These are phyloP conservation scores for Dreissena rostriformis DNA, from an alignment of 1,140 invertebrate species.

Conservation along the genomic window DNA sequence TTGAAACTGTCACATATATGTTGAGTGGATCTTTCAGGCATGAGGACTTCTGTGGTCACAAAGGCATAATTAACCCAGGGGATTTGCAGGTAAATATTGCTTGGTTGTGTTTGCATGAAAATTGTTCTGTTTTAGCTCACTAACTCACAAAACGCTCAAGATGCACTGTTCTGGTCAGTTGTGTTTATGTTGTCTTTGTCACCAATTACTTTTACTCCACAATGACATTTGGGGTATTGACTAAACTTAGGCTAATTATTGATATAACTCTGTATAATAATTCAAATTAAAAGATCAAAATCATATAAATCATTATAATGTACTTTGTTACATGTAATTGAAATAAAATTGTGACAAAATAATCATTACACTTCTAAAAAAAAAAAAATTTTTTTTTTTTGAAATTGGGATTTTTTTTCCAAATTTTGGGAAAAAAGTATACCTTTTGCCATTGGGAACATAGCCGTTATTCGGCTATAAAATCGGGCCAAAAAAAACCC, in stretches of 20 bases:
- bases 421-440: too few species aligned
- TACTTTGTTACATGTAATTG: not conserved
- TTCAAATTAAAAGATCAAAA: too few species aligned
- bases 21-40: slow-evolving; percentile 77
- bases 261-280: not conserved
- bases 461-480: not conserved
- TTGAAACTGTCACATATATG: slow-evolving; percentile 80
- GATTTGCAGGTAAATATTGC: slow-evolving; percentile 71
- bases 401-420: not conserved
- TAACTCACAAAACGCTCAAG: too few species aligned
- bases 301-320: not conserved
- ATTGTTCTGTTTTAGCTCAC: too few species aligned
- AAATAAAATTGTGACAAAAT: not conserved
- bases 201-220: too few species aligned
- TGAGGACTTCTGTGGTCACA: slow-evolving; percentile 81
- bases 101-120: too few species aligned
- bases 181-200: too few species aligned
- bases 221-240: too few species aligned
- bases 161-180: too few species aligned
- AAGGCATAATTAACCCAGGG: slow-evolving; percentile 72
- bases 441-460: not conserved
- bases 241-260: too few species aligned
- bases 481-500: not conserved
- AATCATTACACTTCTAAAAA: not conserved
- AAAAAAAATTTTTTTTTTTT: not conserved